Conservation (phyloP, 2,797 vertebrate genomes). For the Gymnoscopelus microlampas region DNA sequence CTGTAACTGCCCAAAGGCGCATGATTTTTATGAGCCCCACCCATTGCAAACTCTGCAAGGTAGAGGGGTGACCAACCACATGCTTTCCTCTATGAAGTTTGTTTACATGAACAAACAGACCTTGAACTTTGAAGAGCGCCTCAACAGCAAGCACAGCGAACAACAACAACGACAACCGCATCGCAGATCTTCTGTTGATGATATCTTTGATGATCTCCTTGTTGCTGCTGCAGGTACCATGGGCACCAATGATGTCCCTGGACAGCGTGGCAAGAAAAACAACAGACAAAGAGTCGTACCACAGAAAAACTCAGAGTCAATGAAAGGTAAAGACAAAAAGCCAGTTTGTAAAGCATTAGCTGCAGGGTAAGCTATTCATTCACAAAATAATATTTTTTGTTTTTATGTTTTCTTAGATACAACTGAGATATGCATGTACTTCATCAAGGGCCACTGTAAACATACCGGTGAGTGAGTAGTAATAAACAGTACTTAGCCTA, state of each 20-base stretch:
- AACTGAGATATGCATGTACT: constrained; percentile 81
- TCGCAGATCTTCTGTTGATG: neutral
- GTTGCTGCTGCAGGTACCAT: neutral
- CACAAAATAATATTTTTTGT: neutral
- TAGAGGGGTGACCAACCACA: constrained; percentile 40
- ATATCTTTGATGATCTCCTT: neutral
- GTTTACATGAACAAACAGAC: constrained; percentile 67
- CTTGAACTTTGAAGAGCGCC: constrained; percentile 34
- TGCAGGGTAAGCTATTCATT: neutral
- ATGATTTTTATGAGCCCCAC: constrained; percentile 71
- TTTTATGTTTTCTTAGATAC: constrained; percentile 65
- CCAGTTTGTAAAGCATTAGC: no score
- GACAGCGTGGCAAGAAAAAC: neutral
- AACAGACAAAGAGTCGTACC: no score
- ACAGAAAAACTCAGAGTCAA: neutral
- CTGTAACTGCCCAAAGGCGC: constrained; percentile 65
- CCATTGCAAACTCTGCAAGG: constrained; percentile 55
- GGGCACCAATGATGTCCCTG: neutral
- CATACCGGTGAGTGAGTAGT: constrained; percentile 76
- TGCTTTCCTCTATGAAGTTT: constrained; percentile 54
- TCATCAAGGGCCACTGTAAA: constrained; percentile 76
- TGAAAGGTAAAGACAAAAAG: neutral
- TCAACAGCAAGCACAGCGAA: neutral
- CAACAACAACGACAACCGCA: neutral
- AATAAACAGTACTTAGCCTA: no score